phyloP scores from a whole-genome alignment of 2,888 invertebrate species.

The Drosophila pegasa region DNA sequence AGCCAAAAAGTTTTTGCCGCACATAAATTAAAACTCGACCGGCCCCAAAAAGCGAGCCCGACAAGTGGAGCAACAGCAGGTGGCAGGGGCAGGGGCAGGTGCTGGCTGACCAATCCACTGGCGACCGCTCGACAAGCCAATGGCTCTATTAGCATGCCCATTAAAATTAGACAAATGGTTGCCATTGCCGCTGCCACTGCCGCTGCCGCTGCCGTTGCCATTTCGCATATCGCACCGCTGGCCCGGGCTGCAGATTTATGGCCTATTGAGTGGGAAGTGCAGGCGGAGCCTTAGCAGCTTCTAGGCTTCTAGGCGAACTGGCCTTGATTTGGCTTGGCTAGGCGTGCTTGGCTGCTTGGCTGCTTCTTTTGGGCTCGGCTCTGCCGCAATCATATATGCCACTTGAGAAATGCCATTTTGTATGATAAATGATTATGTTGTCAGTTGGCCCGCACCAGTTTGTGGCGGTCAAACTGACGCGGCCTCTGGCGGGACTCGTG shows the following conservation, averaged over 20 bases:
- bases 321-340: slow-evolving; percentile 40
- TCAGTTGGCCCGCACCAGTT: slow-evolving; percentile 34
- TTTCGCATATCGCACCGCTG: slow-evolving; percentile 73
- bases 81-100: slow-evolving; percentile 68
- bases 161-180: slow-evolving; percentile 81
- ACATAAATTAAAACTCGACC: slow-evolving; percentile 75
- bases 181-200: slow-evolving; percentile 52
- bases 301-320: slow-evolving; percentile 19
- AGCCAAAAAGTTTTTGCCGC: slow-evolving; percentile 77
- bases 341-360: too few species aligned
- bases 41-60: slow-evolving; percentile 10
- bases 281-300: slow-evolving; percentile 15
- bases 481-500: slow-evolving; percentile 31
- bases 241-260: slow-evolving; percentile 68
- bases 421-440: slow-evolving; percentile 78
- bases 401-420: slow-evolving; percentile 74
- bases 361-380: slow-evolving; percentile 5
- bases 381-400: slow-evolving; percentile 73
- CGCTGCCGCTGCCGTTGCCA: slow-evolving; percentile 57
- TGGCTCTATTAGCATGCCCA: slow-evolving; percentile 82
- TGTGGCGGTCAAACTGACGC: slow-evolving; percentile 43
- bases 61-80: background rate
- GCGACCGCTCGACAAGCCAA: slow-evolving; percentile 51
- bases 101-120: slow-evolving; percentile 60
- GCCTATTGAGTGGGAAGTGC: slow-evolving; percentile 41